Evolutionary conservation across 2,888 invertebrate species (phyloP).

Genomic region (Cheilosia variabilis): DNA sequence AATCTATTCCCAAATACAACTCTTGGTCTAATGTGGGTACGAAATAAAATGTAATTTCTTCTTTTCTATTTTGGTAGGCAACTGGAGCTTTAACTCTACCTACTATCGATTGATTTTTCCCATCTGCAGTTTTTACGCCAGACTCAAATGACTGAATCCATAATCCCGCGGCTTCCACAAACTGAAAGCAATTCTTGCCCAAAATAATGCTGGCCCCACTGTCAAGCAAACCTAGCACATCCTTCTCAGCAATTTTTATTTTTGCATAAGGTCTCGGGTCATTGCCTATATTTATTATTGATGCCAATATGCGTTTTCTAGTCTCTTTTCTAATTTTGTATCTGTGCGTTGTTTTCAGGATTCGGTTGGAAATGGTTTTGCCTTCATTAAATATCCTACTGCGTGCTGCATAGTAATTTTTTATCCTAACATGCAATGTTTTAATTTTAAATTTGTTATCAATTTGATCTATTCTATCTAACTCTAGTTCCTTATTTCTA

Average conservation of each 20-base stretch:
- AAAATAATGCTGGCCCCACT: conserved; percentile 13
- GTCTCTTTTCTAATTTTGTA: not conserved
- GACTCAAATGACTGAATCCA: not conserved
- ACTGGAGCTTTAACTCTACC: not conserved
- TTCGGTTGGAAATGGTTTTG: not conserved
- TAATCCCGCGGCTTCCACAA: not conserved
- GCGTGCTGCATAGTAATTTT: not conserved
- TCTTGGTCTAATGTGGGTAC: conserved; percentile 38
- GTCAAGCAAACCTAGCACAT: conserved; percentile 9
- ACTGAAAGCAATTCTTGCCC: not conserved
- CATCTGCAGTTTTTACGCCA: conserved; percentile 6
- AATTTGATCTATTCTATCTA: not conserved
- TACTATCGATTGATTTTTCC: not conserved
- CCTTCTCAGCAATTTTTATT: not conserved
- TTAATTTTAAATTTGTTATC: not conserved
- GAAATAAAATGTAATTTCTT: not conserved
- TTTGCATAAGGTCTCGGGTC: not conserved
- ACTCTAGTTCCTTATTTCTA: no score
- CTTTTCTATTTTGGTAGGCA: not conserved
- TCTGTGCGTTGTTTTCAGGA: not conserved
- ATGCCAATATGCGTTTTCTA: not conserved
- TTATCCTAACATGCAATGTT: not conserved
- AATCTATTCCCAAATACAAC: conserved; percentile 11
- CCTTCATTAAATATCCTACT: not conserved
- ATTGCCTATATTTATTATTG: not conserved